phyloP scores from a whole-genome alignment of 1,140 invertebrate genomes.

The Orius laevigatus region DNA sequence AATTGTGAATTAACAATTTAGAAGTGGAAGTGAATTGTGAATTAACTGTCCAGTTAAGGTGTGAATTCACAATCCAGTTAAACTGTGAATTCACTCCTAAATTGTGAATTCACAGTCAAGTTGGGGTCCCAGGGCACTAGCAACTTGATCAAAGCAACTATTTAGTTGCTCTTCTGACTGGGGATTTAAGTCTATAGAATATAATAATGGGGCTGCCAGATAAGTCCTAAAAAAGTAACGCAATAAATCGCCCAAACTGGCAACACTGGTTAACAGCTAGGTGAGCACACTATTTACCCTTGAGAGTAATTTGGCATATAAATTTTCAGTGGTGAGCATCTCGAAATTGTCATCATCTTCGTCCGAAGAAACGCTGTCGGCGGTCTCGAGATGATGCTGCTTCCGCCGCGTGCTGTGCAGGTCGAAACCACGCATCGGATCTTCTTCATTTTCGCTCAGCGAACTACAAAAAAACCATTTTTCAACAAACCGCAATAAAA shows the following conservation, averaged over 20 bases:
- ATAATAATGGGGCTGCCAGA: neutral
- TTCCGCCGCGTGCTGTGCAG: conserved; percentile 20
- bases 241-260: conserved; percentile 1
- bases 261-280: neutral
- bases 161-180: neutral
- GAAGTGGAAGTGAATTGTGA: no score
- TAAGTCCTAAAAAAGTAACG: conserved; percentile 1
- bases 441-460: conserved; percentile 20
- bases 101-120: no score
- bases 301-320: conserved; percentile 71
- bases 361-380: conserved; percentile 69
- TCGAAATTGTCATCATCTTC: conserved; percentile 83
- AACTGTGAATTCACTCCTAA: no score
- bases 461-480: conserved; percentile 26
- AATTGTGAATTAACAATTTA: no score
- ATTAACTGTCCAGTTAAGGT: no score
- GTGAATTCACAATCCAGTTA: no score
- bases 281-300: conserved; percentile 36
- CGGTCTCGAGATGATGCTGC: conserved; percentile 35
- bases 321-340: conserved; percentile 71
- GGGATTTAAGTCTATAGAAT: neutral
- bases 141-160: neutral
- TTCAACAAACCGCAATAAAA: neutral
- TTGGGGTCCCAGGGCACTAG: neutral
- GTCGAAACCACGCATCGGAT: conserved; percentile 20